Percentiles rank a stretch among this genome's conserved stretches.
Evolutionary conservation across 2,113 vertebrate genomes (phyloP).

Genomic region (Columba janthina): DNA sequence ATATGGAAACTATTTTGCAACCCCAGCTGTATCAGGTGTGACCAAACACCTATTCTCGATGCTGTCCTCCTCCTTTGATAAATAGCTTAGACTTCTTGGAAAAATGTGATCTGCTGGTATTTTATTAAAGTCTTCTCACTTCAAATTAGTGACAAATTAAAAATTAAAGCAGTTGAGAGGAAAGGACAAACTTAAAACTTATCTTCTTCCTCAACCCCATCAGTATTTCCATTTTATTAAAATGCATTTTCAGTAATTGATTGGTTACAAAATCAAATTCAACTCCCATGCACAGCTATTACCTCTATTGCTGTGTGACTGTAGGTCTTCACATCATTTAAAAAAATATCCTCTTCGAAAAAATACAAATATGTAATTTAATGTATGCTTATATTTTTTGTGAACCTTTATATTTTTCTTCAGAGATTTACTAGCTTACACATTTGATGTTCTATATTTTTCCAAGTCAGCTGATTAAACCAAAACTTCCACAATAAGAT

Average conservation of each 20-base stretch:
- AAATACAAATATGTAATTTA: not conserved
- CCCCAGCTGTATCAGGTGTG: not conserved
- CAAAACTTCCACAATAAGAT: not conserved
- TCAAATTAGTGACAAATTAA: not conserved
- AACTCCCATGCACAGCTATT: not conserved
- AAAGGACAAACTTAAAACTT: not conserved
- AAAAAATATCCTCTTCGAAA: not conserved
- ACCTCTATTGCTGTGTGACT: not conserved
- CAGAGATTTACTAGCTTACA: not conserved
- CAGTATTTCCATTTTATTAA: not conserved
- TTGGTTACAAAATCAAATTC: not conserved
- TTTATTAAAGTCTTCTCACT: not conserved
- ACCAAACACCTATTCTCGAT: not conserved
- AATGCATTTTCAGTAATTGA: not conserved
- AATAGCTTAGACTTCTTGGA: not conserved
- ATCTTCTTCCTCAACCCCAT: not conserved
- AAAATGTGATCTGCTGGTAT: not conserved
- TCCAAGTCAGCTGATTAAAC: not conserved
- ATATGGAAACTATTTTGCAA: not conserved
- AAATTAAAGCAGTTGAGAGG: not conserved
- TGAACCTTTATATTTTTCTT: not conserved
- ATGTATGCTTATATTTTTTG: not conserved
- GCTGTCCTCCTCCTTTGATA: not conserved
- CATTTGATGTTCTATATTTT: not conserved
- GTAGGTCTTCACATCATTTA: not conserved